phyloP scores from a whole-genome alignment of 2,113 vertebrate genomes.

The Carollia perspicillata region DNA sequence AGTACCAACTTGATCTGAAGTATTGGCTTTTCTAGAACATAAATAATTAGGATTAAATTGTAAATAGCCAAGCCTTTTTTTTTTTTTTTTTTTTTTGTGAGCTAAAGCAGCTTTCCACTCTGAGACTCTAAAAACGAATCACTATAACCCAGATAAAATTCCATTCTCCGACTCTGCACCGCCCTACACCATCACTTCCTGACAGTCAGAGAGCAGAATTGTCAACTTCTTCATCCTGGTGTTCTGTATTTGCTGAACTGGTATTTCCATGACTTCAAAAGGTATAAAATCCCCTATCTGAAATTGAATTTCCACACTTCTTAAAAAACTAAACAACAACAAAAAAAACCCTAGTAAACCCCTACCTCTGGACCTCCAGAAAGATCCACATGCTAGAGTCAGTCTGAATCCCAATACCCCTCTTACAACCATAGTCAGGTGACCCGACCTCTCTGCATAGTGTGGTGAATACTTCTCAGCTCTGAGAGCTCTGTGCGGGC shows the following conservation, averaged over 20 bases:
- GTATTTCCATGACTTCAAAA: not conserved
- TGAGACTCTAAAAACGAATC: not conserved
- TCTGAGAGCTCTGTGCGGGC: not conserved
- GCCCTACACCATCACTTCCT: not conserved
- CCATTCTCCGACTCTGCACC: not conserved
- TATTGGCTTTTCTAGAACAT: not conserved
- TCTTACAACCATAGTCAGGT: not conserved
- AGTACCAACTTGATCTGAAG: not conserved
- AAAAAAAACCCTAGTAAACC: not conserved
- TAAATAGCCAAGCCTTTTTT: not conserved
- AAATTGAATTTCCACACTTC: not conserved
- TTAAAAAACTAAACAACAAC: not conserved
- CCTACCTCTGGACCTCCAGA: not conserved
- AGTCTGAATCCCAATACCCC: not conserved
- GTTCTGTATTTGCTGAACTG: not conserved
- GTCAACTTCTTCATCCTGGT: not conserved
- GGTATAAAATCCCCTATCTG: not conserved
- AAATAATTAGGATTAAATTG: not conserved
- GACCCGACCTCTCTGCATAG: not conserved
- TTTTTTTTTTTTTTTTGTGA: not conserved
- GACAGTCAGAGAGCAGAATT: not conserved
- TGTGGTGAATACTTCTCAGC: not conserved
- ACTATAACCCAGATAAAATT: not conserved
- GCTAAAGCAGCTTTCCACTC: not conserved
- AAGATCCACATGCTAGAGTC: not conserved